Base-by-base conservation (phyloP, 1,140 invertebrate species). In the Drosophila nigrodunni region DNA sequence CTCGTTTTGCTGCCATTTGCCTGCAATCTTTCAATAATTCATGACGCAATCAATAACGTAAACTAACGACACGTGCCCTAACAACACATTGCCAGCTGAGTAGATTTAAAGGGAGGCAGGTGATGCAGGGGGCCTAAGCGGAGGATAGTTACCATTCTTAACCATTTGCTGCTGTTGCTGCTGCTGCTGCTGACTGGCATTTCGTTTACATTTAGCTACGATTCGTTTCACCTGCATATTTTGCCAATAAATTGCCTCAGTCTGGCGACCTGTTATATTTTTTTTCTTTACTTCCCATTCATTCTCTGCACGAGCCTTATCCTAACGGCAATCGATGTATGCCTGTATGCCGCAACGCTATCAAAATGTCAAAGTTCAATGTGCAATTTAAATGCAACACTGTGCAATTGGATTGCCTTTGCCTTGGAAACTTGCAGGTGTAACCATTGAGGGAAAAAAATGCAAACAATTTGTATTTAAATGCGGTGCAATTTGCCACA, bases 391-490 rank as follows among this genome's bases (percentile, higher is more conserved):
- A 88, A 88, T 88, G 85, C 80, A 89, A 81, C 78, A 80, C 74
- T 62, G 65, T 68, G 77, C 77, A 73, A 88, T 83, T 88, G 77
- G 50, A 58, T 59, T 47, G 15, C 30, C 30, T 58, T 41, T 18
- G 30, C 41, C 41, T 25, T 30, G 25, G 25, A 30, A 30, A 30
- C 25, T 30, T 59, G 55, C 75, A 73, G 82, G 78, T 81, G 75
- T 72, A 58, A 43, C 55, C 44, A 64, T 41, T 41, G 30, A 9
- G 25, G 30, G 55, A 11, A 75, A 54, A 61, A 71, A 80, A 72
- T 68, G 85, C 80, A 89, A 78, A 85, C 85, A 89, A 89, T 89
- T 89, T 89, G 78, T 81, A 88, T 89, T 89, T 89, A 89, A 89
- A 89, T 89, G 79, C 47, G 55, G 47, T 55, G 78, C 85, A 67